A percentile compares a stretch with the other conserved stretches of the same genome.
Evolutionary conservation across 1,140 invertebrate genomes (phyloP).

Genomic region (Micrasema longulum): DNA sequence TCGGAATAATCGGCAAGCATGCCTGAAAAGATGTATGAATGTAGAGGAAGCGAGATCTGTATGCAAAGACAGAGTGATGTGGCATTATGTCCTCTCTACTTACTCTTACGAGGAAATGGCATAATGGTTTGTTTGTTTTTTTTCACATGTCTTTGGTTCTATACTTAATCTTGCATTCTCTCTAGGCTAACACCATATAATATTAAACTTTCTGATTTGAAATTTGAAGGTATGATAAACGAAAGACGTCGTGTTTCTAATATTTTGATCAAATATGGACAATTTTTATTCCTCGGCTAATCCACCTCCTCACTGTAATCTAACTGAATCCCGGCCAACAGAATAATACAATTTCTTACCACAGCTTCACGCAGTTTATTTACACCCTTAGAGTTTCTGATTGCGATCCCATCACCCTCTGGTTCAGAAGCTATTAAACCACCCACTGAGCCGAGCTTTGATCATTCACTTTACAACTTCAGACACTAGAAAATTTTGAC

Average conservation of each 20-base stretch:
- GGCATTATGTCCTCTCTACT: too few species aligned
- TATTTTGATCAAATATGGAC: conserved; percentile 1
- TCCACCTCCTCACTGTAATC: background rate
- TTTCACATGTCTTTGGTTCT: too few species aligned
- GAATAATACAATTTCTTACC: too few species aligned
- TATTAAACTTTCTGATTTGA: background rate
- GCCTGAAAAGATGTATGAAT: too few species aligned
- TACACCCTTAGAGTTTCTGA: background rate
- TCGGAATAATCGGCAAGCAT: too few species aligned
- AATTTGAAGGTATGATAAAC: too few species aligned
- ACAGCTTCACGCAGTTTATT: background rate
- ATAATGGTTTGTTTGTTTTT: too few species aligned
- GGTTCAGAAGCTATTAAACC: background rate
- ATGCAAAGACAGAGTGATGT: too few species aligned
- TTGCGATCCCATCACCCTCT: background rate
- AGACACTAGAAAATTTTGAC: background rate
- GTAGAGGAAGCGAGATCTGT: too few species aligned
- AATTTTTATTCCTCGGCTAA: background rate
- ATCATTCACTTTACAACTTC: conserved; percentile 16
- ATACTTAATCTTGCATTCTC: too few species aligned
- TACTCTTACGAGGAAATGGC: too few species aligned
- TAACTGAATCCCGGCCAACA: too few species aligned
- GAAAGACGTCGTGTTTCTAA: background rate
- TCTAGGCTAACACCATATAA: background rate
- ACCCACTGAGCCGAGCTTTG: conserved; percentile 41